Conservation (phyloP, 2,888 invertebrate species). For the Acleris holmiana region DNA sequence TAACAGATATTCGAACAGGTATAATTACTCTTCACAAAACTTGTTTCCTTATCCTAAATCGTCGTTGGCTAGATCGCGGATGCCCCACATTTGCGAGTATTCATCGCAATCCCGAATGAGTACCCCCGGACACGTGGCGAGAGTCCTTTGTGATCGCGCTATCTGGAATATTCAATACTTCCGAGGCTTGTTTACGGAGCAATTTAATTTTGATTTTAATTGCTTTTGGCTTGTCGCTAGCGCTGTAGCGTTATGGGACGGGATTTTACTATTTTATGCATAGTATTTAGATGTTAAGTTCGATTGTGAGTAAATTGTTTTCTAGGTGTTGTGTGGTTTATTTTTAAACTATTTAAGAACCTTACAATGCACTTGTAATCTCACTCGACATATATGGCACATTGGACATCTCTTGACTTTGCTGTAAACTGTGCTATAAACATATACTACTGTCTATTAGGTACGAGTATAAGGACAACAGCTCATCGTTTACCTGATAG, state of each 20-base stretch:
- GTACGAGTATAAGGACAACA: too few species aligned
- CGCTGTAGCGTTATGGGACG: constrained; percentile 21
- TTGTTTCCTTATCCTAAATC: neutral
- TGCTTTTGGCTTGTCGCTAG: constrained; percentile 57
- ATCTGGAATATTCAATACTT: constrained; percentile 77
- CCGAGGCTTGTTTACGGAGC: constrained; percentile 68
- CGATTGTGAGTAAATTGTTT: neutral
- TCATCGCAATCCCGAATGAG: constrained; percentile 12
- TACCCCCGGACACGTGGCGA: constrained; percentile 11
- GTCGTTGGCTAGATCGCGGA: neutral
- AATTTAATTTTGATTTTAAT: constrained; percentile 76
- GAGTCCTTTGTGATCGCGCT: constrained; percentile 75
- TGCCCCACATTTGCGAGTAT: neutral
- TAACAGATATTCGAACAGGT: too few species aligned
- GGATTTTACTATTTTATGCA: neutral
- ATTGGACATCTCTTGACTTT: too few species aligned
- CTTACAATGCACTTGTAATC: too few species aligned
- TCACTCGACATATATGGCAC: too few species aligned
- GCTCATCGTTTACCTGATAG: too few species aligned
- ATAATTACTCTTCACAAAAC: too few species aligned
- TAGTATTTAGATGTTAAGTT: constrained; percentile 11
- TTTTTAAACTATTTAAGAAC: too few species aligned
- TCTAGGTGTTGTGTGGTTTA: neutral
- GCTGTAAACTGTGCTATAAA: too few species aligned
- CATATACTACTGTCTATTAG: too few species aligned